Base-by-base conservation (phyloP, 2,113 vertebrate genomes). In the Mionectes macconnelli region DNA sequence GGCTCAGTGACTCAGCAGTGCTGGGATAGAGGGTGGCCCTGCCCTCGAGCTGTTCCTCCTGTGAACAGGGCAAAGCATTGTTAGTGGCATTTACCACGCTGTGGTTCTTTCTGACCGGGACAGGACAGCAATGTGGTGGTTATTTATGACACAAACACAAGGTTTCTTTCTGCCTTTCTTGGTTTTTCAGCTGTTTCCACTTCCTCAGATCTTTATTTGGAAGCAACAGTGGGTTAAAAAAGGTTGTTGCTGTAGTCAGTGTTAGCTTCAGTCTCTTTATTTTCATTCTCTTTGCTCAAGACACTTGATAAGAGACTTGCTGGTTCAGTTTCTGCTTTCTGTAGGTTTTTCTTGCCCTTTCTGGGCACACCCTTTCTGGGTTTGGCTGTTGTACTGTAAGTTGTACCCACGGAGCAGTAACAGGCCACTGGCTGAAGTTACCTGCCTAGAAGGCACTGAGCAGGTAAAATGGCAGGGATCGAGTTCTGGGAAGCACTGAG, bases 21-120 rank as follows among this genome's bases (percentile, higher is more conserved):
- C 44, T 40, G 78, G 8, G 49, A 7, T 0, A 1, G 37, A 57
- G 44, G 14, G 18, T 10, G 17, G 77, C 56, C 39, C 69, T 44
- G 69, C 72, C 55, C 80, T 64, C 1, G 0, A 1, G 27, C 0
- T 1, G 17, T 30, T n/a, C n/a, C 30, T 11, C 15, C 42, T 1
- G 3, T 3, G 9, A 45, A 22, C 68, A 12, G n/a, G 50, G 63
- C 53, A 13, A 4, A 14, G 33, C 68, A 17, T 40, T 53, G n/a
- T 0, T 19, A 2, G 30, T 3, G 23, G 72, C 27, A 2, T 15
- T 19, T 4, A 1, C 4, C 28, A 5, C 17, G 53, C 37, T 23
- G 23, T n/a, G 66, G 16, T 21, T 64, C 60, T 18, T 21, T 64
- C 60, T 18, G 21, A 4, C 35, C 14, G 2, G 42, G n/a, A 6